phyloP scores from a whole-genome alignment of 2,888 invertebrate genomes.

The Diadegma fenestrale region DNA sequence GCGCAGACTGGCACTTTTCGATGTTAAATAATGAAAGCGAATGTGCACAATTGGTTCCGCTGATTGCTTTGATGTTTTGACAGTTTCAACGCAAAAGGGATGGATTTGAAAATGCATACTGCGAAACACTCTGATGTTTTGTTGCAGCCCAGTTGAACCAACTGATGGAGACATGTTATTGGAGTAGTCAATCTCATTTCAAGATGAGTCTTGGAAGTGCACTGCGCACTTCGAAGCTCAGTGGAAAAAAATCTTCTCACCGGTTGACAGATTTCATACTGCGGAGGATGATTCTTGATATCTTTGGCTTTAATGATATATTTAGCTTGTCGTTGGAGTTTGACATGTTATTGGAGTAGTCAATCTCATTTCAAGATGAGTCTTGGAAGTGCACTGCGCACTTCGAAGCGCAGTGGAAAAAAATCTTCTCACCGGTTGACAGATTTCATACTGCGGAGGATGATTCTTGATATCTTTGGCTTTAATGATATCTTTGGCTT shows the following conservation, averaged over 20 bases:
- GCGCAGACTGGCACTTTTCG: neutral
- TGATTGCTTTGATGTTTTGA: neutral
- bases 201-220: too few relatives aligned
- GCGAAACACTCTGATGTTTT: neutral
- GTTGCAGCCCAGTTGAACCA: too few relatives aligned
- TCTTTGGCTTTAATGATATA: too few relatives aligned
- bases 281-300: too few relatives aligned
- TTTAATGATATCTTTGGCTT: too few relatives aligned
- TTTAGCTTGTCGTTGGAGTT: too few relatives aligned
- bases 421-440: neutral
- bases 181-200: too few relatives aligned
- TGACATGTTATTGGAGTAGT: too few relatives aligned
- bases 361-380: too few relatives aligned
- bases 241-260: neutral
- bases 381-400: neutral
- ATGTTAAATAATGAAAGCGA: neutral
- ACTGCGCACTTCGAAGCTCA: neutral
- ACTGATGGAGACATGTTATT: too few relatives aligned
- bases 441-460: neutral
- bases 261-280: neutral
- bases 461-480: too few relatives aligned
- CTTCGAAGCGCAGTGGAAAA: neutral
- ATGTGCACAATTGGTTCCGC: neutral
- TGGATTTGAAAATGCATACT: neutral
- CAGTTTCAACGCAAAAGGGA: neutral